These are phyloP conservation scores for Halisarca cf. caerulea DNA, from an alignment of 37 sponge, comb jelly and placozoan genomes.

Conservation along the genomic window DNA sequence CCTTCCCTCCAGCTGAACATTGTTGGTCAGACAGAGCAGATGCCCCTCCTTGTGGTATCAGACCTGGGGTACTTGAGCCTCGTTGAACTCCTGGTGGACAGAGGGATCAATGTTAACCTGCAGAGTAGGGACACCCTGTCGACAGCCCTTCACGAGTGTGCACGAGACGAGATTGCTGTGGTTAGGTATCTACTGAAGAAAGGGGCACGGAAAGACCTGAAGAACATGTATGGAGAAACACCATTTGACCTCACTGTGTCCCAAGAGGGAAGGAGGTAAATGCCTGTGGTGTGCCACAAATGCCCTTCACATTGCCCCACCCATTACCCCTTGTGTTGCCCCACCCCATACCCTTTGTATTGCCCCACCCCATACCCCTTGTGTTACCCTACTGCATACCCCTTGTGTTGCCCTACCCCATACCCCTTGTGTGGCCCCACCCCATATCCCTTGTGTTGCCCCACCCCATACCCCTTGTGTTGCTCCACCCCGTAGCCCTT, in stretches of 20 bases:
- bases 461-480: too few relatives aligned
- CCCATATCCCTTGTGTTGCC: too few relatives aligned
- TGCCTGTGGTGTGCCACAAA: neutral
- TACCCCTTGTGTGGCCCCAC: too few relatives aligned
- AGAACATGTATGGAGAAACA: constrained; percentile 54
- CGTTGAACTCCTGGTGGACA: constrained; percentile 49
- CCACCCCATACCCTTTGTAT: too few relatives aligned
- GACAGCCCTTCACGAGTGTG: constrained; percentile 73
- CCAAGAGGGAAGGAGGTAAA: constrained; percentile 55
- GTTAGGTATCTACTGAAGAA: neutral
- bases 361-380: too few relatives aligned
- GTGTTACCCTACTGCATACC: too few relatives aligned
- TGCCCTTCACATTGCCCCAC: too few relatives aligned
- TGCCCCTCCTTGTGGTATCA: constrained; percentile 64
- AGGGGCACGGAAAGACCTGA: neutral
- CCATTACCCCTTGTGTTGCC: too few relatives aligned
- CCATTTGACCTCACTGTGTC: constrained; percentile 67
- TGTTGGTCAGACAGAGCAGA: constrained; percentile 41
- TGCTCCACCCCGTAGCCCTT: too few relatives aligned
- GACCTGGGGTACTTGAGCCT: constrained; percentile 43
- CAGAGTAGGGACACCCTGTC: constrained; percentile 49
- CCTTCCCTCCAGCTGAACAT: neutral
- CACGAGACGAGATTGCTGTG: constrained; percentile 25
- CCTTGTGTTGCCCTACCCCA: too few relatives aligned
- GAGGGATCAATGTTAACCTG: constrained; percentile 43